Conservation (phyloP, 2,113 vertebrate species). For the Apeltes quadracus region DNA sequence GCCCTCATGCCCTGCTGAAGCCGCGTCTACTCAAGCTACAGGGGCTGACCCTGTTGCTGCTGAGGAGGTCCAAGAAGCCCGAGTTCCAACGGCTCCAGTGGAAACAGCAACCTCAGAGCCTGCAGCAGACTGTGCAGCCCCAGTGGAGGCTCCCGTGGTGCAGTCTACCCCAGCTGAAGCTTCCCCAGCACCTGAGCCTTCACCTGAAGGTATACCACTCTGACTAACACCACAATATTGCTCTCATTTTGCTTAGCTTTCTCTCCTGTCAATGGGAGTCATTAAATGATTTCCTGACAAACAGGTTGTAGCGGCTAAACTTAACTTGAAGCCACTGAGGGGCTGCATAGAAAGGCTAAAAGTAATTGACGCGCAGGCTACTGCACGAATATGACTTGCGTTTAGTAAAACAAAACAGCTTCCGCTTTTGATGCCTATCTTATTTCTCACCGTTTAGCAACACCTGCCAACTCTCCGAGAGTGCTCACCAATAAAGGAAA, state of each 20-base stretch:
- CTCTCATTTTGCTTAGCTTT: background rate
- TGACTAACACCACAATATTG: background rate
- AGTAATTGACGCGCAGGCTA: no score
- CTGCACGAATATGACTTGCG: no score
- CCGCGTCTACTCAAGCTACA: background rate
- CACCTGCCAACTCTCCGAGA: no score
- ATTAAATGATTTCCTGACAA: conserved; percentile 29
- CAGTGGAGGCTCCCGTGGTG: conserved; percentile 21
- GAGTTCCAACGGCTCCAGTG: conserved; percentile 8
- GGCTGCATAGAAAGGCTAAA: no score
- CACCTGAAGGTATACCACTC: conserved; percentile 50
- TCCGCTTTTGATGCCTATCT: no score
- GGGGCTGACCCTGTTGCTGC: background rate
- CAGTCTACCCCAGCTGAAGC: conserved; percentile 31
- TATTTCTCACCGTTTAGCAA: no score
- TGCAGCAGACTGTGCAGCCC: background rate
- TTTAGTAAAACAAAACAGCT: no score
- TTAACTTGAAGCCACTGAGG: no score
- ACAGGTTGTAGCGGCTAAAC: conserved; percentile 26
- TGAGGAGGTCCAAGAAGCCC: background rate
- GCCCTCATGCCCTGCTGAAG: background rate
- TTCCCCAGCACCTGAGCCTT: conserved; percentile 21
- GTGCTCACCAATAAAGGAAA: no score
- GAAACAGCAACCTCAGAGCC: conserved; percentile 12
- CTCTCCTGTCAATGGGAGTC: background rate